Evolutionary conservation across 2,888 invertebrate species (phyloP), one percentile per base, ranked within the genome.

Genomic region (Neelides folsomi): DNA sequence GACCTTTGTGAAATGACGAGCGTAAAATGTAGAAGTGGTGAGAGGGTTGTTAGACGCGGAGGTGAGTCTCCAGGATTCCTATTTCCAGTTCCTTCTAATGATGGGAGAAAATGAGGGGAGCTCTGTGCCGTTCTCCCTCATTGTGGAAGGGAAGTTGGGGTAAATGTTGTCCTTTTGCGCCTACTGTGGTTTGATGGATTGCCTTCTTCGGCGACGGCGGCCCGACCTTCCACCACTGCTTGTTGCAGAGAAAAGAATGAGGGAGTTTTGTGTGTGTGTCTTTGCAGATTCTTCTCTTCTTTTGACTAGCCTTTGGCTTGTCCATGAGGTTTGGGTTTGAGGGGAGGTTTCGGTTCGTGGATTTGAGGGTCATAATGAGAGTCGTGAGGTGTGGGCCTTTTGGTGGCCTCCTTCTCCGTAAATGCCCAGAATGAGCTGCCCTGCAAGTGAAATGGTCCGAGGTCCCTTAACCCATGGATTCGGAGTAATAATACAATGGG

Each of bases 141-240:
- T 13, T n/a, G 42, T 12, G 18, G 15, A 19, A 19, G 19, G 18
- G 39, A 15, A 39, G 13, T 15, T 13, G 15, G 13, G 13, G 13
- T 15, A 39, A 39, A 39, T 39, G 15, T 39, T 39, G 15, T 39
- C 47, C 49, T 51, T 56, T 54, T 52, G 51, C 57, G 52, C 57
- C 57, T 48, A 52, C 60, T 60, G 63, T 55, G 63, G 63, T 63
- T 63, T 63, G 63, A 63, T 63, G 60, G 59, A 63, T 63, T 60
- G 59, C 60, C 51, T 59, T 45, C 41, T 37, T 27, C 27, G 27
- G 27, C 27, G 27, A 27, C 15, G 12, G n/a, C 19, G 36, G 7
- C 10, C 47, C 39, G 39, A 38, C 39, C n/a, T 19, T 39, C 19
- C 39, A 39, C 35, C 41, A 39, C 39, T 18, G 38, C 18, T 2